Percentiles rank a stretch among this genome's conserved stretches.
phyloP scores from a whole-genome alignment of 1,140 invertebrate species.

The Neodiprion lecontei region DNA sequence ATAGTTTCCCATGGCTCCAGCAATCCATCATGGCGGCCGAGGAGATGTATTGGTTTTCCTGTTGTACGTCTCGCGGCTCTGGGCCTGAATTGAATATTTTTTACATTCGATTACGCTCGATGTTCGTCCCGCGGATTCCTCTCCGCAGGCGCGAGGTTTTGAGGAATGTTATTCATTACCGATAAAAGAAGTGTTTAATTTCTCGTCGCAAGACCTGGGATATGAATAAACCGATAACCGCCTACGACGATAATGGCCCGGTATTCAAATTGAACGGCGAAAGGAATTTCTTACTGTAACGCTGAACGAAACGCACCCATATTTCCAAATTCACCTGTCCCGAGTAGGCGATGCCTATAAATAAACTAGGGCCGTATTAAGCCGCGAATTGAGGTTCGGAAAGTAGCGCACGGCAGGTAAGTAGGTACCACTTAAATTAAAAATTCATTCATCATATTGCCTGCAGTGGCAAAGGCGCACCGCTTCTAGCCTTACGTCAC shows the following conservation, averaged over 20 bases:
- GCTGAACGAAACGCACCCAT: no score
- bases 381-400: background rate
- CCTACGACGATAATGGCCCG: background rate
- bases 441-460: background rate
- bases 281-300: no score
- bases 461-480: background rate
- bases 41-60: constrained; percentile 59
- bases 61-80: constrained; percentile 42
- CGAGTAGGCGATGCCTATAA: background rate
- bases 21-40: constrained; percentile 60
- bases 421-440: background rate
- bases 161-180: no score
- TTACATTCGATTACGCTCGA: constrained; percentile 6
- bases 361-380: background rate
- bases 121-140: constrained; percentile 13
- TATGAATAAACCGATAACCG: background rate
- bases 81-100: constrained; percentile 52
- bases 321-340: background rate
- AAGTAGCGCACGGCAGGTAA: background rate
- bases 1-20: constrained; percentile 61
- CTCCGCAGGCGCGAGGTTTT: constrained; percentile 1
- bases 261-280: no score
- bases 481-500: background rate
- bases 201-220: background rate
- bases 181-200: no score